A percentile compares a stretch with the other conserved stretches of the same genome.
These are phyloP conservation scores for Operophtera brumata DNA, from an alignment of 2,888 invertebrate species.

Conservation along the genomic window DNA sequence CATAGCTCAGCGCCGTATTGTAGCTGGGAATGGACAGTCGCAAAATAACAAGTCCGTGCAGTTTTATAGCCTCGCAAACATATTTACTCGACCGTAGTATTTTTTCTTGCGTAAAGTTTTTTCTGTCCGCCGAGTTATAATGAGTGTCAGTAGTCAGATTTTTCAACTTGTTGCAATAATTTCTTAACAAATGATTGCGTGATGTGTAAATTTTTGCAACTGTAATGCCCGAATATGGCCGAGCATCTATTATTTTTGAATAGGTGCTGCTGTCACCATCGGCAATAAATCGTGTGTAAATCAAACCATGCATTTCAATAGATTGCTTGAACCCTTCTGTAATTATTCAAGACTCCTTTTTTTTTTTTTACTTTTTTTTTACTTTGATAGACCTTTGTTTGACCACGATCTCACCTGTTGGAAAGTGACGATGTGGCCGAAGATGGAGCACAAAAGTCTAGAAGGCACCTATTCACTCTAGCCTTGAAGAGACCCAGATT, in stretches of 20 bases:
- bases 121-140: not conserved
- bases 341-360: constrained; percentile 29
- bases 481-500: too few species aligned
- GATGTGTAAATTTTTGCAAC: constrained; percentile 32
- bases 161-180: constrained; percentile 20
- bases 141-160: constrained; percentile 4
- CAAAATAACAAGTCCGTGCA: too few species aligned
- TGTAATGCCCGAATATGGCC: constrained; percentile 27
- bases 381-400: too few species aligned
- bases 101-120: constrained; percentile 5
- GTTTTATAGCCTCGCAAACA: constrained; percentile 11
- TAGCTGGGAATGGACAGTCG: too few species aligned
- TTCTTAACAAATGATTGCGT: constrained; percentile 21
- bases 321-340: constrained; percentile 31
- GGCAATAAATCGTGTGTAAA: constrained; percentile 29
- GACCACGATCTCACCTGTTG: too few species aligned
- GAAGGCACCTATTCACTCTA: too few species aligned
- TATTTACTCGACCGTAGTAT: not conserved
- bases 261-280: constrained; percentile 33
- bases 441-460: too few species aligned
- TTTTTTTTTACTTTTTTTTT: too few species aligned
- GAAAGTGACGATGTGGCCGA: too few species aligned
- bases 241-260: constrained; percentile 23
- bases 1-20: too few species aligned
- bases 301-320: constrained; percentile 27